Conservation (phyloP, 1,140 invertebrate species). For the Andrena cerasifolii region DNA sequence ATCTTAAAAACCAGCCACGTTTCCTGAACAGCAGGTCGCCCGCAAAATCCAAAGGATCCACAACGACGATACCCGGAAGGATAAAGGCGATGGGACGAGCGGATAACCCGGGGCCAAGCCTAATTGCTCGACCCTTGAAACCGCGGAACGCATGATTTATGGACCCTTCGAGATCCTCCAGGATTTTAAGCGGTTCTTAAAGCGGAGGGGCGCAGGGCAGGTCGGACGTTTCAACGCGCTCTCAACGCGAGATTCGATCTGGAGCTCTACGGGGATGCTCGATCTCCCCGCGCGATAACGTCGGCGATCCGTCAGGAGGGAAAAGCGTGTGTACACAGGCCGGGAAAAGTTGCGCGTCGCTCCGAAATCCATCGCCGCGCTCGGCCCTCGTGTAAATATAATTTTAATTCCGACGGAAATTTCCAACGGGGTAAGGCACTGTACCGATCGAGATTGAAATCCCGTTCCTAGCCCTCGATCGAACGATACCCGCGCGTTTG, state of each 20-base stretch:
- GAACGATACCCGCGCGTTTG: constrained; percentile 5
- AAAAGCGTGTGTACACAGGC: constrained; percentile 32
- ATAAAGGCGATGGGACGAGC: constrained; percentile 3
- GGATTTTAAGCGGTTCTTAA: constrained; percentile 12
- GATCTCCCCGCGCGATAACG: constrained; percentile 30
- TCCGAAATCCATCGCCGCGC: constrained; percentile 19
- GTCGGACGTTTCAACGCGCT: neutral
- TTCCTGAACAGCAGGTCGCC: too few relatives aligned
- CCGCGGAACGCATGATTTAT: constrained; percentile 71
- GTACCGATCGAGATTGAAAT: constrained; percentile 19
- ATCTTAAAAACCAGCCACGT: too few relatives aligned
- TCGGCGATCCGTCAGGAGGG: constrained; percentile 40
- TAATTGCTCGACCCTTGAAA: constrained; percentile 61
- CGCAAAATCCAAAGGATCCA: constrained; percentile 16
- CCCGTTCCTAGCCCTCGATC: neutral
- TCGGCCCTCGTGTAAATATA: constrained; percentile 37
- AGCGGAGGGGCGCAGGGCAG: neutral
- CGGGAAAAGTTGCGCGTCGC: constrained; percentile 41
- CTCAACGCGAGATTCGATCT: constrained; percentile 17
- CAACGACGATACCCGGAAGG: constrained; percentile 13
- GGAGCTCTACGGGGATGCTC: neutral
- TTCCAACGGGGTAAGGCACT: neutral
- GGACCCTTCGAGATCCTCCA: constrained; percentile 14
- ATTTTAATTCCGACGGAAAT: constrained; percentile 45
- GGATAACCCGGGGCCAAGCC: constrained; percentile 56